Conservation (phyloP, 2,113 vertebrate species). For the Rutilus rutilus region DNA sequence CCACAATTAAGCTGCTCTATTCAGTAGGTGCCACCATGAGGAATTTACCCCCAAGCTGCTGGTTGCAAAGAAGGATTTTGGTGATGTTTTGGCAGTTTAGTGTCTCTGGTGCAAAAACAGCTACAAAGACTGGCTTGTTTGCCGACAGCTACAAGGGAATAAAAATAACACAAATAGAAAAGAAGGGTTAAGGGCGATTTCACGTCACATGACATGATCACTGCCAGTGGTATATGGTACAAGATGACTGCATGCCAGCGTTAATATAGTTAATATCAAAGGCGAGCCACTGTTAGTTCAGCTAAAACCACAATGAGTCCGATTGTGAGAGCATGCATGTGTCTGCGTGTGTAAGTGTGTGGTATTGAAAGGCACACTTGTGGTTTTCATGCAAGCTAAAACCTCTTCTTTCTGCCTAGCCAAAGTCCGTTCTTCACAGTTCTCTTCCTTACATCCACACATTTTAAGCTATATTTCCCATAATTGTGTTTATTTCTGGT, state of each 20-base stretch:
- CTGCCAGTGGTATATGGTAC: constrained; percentile 10
- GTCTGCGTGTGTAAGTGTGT: constrained; percentile 17
- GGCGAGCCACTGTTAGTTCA: constrained; percentile 49
- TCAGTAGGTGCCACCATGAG: constrained; percentile 53
- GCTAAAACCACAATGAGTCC: constrained; percentile 42
- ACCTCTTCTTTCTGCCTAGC: not conserved
- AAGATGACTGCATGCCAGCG: constrained; percentile 42
- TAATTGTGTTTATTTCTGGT: not conserved
- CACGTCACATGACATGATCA: constrained; percentile 20
- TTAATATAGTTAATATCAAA: constrained; percentile 39
- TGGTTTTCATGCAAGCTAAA: constrained; percentile 8
- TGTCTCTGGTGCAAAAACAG: constrained; percentile 9
- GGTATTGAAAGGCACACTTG: constrained; percentile 12
- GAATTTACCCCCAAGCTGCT: constrained; percentile 70
- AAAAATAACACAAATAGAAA: not conserved
- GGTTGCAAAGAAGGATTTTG: constrained; percentile 38
- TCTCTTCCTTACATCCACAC: not conserved
- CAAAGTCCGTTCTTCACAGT: constrained; percentile 5
- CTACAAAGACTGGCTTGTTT: constrained; percentile 28
- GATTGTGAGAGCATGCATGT: constrained; percentile 24
- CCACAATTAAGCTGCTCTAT: constrained; percentile 47
- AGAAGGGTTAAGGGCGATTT: constrained; percentile 8
- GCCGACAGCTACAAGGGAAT: constrained; percentile 28
- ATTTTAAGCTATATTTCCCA: not conserved
- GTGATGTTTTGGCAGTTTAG: constrained; percentile 34